Percentiles rank a stretch among this genome's conserved stretches.
Evolutionary conservation across 1,140 invertebrate genomes (phyloP).

Genomic region (Homalodisca vitripennis): DNA sequence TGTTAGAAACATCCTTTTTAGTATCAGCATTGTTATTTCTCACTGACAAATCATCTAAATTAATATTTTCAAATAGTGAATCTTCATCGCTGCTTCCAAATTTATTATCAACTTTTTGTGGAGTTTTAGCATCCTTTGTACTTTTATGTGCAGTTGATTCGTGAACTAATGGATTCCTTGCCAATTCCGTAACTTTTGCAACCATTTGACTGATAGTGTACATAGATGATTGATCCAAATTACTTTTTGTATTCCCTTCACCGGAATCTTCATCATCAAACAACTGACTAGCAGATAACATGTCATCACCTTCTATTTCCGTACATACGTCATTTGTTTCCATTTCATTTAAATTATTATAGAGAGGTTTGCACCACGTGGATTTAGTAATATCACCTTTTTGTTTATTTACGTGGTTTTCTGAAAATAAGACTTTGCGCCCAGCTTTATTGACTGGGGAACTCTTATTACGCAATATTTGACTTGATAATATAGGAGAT

Average conservation of each 20-base stretch:
- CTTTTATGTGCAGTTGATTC: neutral
- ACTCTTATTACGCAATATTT: neutral
- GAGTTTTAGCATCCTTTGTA: neutral
- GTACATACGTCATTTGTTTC: neutral
- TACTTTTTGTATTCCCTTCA: neutral
- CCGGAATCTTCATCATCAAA: slow-evolving; percentile 24
- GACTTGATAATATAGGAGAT: slow-evolving; percentile 5
- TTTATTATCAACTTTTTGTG: neutral
- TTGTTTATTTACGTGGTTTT: neutral
- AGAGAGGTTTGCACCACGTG: neutral
- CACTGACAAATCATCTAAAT: too few species aligned
- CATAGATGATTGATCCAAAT: slow-evolving; percentile 5
- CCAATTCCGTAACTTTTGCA: neutral
- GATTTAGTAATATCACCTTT: neutral
- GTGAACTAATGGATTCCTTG: neutral
- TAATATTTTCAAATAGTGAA: neutral
- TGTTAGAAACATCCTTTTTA: too few species aligned
- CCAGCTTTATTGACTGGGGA: neutral
- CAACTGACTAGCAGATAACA: slow-evolving; percentile 7
- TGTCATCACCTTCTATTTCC: neutral
- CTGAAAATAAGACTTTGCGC: slow-evolving; percentile 9
- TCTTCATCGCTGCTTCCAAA: slow-evolving; percentile 16
- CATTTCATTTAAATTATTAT: neutral
- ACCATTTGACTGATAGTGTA: slow-evolving; percentile 28
- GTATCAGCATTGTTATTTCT: too few species aligned